Evolutionary conservation across 2,888 invertebrate genomes (phyloP), one percentile per base, ranked within the genome.

Genomic region (Polietes domitor): DNA sequence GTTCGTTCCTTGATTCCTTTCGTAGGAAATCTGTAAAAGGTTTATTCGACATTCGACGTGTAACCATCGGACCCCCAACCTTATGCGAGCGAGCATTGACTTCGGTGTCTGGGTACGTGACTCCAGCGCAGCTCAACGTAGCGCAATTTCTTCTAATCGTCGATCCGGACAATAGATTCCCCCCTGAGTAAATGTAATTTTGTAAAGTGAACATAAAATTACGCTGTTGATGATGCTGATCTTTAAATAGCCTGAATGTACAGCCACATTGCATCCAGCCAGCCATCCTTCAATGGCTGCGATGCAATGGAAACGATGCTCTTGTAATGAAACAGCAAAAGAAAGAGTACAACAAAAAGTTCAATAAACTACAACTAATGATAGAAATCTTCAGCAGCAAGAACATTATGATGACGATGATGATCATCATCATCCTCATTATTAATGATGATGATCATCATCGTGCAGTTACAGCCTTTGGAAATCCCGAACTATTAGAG

Each of bases 351-450:
- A 9, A 24, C 19, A 65, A 37, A n/a, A 41, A 41, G 65, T 65
- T 65, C 32, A 65, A 21, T 37, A 41, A 65, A 65, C 65, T 19
- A 17, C 65, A 65, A 65, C 37, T 65, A 65, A 65, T 65, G 65
- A 65, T 65, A 65, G 65, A 65, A 65, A 65, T 65, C 65, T 65
- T 65, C 65, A 65, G 19, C 58, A 19, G 9, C 19, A 10, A 41
- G 37, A 19, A 17, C 17, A 65, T 41, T 19, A 65, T 37, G 19
- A 32, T 65, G 12, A 41, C n/a, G 61, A n/a, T 28, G n/a, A 10
- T 58, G 58, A 26, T 15, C 28, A 61, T 61, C 28, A 28, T 28
- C 0, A 61, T 21, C 21, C 19, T 21, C 55, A 55, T 55, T 21
- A 55, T 21, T n/a, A 53, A 17, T 53, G 17, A 24, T 26, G 63